These are phyloP conservation scores for Neoascia interrupta DNA, from an alignment of 2,888 invertebrate species.

Conservation along the genomic window DNA sequence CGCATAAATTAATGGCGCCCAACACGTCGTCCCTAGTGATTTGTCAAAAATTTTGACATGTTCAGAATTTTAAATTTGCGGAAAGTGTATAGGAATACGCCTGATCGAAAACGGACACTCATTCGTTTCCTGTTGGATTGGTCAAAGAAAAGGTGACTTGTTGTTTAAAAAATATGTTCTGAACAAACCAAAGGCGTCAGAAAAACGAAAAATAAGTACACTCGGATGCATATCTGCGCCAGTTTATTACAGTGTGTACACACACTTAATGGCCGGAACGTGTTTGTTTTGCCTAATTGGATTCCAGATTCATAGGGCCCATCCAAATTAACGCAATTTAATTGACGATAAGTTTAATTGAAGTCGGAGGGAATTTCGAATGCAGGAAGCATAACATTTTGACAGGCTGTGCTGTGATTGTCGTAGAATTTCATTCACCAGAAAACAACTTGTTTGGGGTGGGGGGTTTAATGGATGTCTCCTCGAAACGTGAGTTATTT, in stretches of 20 bases:
- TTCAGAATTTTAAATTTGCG: slow-evolving; percentile 31
- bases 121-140: neutral
- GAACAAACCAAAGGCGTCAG: too few species aligned
- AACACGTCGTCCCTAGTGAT: slow-evolving; percentile 41
- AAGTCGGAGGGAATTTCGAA: slow-evolving; percentile 41
- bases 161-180: too few species aligned
- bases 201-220: too few species aligned
- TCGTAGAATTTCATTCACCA: slow-evolving; percentile 32
- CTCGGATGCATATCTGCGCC: slow-evolving; percentile 32
- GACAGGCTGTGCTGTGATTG: slow-evolving; percentile 28
- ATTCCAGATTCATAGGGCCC: slow-evolving; percentile 40
- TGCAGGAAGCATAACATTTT: slow-evolving; percentile 45
- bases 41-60: slow-evolving; percentile 46
- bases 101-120: slow-evolving; percentile 20
- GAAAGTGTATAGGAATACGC: neutral
- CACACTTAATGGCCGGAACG: slow-evolving; percentile 40
- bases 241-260: too few species aligned
- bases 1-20: slow-evolving; percentile 51
- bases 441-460: slow-evolving; percentile 16
- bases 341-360: slow-evolving; percentile 55
- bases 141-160: neutral
- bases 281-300: slow-evolving; percentile 60
- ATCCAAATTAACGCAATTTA: too few species aligned
- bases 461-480: slow-evolving; percentile 29
- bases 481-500: slow-evolving; percentile 42